Conservation (phyloP, 2,113 vertebrate species). For the Aleadryas rufinucha region DNA sequence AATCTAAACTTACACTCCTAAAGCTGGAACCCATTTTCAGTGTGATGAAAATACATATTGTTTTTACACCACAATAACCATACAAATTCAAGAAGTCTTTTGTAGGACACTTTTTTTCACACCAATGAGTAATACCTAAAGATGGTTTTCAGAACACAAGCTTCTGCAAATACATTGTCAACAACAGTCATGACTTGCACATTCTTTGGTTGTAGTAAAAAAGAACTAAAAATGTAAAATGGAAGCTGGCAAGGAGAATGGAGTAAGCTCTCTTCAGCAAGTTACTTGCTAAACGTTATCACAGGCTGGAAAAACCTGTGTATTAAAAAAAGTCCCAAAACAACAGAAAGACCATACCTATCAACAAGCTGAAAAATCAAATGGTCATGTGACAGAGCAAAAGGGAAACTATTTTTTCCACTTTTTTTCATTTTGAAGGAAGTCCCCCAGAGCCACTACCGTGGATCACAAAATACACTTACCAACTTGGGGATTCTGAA, state of each 20-base stretch:
- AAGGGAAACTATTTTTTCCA: background rate
- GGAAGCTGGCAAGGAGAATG: background rate
- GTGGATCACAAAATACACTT: conserved; percentile 16
- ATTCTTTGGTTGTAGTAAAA: background rate
- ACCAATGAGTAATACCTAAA: background rate
- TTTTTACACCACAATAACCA: background rate
- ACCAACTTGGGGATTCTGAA: conserved; percentile 85
- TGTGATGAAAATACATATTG: background rate
- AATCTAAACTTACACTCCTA: background rate
- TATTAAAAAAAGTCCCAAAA: background rate
- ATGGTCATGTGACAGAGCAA: background rate
- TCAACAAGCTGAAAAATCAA: background rate
- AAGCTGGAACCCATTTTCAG: background rate
- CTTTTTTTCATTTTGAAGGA: background rate
- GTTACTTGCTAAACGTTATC: background rate
- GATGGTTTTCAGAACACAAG: background rate
- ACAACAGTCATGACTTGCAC: background rate
- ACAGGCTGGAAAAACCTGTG: background rate
- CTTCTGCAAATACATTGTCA: background rate
- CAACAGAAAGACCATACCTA: background rate
- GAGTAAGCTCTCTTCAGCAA: background rate
- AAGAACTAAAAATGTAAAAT: background rate
- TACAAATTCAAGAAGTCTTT: background rate
- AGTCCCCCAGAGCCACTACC: background rate
- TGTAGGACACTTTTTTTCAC: background rate